Conservation (phyloP, 2,797 vertebrate species). For the Parauchenoglanis ngamensis region DNA sequence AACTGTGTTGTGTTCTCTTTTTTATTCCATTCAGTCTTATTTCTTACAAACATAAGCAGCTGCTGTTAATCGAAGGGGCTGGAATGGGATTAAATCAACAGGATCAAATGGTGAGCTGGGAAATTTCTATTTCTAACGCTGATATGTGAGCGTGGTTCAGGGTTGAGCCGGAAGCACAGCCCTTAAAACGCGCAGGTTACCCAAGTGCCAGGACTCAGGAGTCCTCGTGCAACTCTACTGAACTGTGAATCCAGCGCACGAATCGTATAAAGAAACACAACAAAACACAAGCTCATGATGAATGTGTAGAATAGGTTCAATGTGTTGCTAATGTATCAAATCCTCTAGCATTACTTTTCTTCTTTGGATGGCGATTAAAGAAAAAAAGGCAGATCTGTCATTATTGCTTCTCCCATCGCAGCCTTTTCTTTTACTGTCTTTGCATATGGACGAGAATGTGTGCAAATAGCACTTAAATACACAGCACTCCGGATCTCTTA, state of each 20-base stretch:
- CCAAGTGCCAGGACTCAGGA: constrained; percentile 36
- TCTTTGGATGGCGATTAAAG: constrained; percentile 33
- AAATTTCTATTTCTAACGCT: constrained; percentile 21
- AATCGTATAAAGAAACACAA: constrained; percentile 53
- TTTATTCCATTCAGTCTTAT: background rate
- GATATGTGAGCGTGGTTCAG: constrained; percentile 23
- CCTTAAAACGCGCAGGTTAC: constrained; percentile 19
- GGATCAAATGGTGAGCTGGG: constrained; percentile 40
- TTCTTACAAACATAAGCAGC: constrained; percentile 34
- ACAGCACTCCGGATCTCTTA: constrained; percentile 31
- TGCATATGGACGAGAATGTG: background rate
- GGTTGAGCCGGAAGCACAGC: constrained; percentile 31
- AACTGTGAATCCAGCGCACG: constrained; percentile 64
- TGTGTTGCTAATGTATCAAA: constrained; percentile 40
- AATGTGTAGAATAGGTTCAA: constrained; percentile 56
- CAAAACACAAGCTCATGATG: constrained; percentile 50
- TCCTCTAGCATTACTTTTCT: constrained; percentile 15
- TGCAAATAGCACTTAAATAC: constrained; percentile 56
- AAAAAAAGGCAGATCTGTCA: background rate
- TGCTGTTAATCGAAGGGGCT: constrained; percentile 44
- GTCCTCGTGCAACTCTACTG: constrained; percentile 48
- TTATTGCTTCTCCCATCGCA: constrained; percentile 20
- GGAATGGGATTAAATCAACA: constrained; percentile 14
- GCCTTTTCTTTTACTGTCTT: constrained; percentile 22
- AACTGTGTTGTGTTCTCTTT: constrained; percentile 11